Conservation (phyloP, 2,888 invertebrate species). For the Adelognathus sp. region DNA sequence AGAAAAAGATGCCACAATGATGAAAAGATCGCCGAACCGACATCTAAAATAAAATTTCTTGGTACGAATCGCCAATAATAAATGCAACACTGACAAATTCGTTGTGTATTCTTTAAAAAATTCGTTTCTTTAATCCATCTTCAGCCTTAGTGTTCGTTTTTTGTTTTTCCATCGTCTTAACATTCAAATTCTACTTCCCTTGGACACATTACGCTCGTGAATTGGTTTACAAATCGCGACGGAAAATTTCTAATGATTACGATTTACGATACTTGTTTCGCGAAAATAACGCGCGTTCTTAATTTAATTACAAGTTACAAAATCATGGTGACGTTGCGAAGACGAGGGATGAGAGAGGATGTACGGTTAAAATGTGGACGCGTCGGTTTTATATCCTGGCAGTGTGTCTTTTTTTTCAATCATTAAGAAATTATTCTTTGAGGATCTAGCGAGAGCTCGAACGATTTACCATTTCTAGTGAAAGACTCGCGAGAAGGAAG, state of each 20-base stretch:
- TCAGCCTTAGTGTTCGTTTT: conserved; percentile 45
- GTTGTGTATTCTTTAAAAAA: conserved; percentile 50
- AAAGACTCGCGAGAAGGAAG: not conserved
- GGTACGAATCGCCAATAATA: conserved; percentile 29
- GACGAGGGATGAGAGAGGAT: conserved; percentile 21
- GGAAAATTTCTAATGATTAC: conserved; percentile 31
- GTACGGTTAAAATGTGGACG: conserved; percentile 16
- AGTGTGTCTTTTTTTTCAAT: conserved; percentile 37
- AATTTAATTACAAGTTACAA: conserved; percentile 29
- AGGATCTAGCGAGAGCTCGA: conserved; percentile 7
- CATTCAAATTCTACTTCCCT: conserved; percentile 43
- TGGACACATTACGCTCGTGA: conserved; percentile 34
- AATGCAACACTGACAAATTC: conserved; percentile 26
- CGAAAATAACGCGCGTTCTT: conserved; percentile 8
- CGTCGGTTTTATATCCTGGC: conserved; percentile 30
- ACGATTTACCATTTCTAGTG: not conserved
- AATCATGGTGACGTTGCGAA: conserved; percentile 6
- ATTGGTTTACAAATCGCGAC: conserved; percentile 14
- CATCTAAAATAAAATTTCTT: not conserved
- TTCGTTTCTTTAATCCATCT: conserved; percentile 56
- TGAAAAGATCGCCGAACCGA: not conserved
- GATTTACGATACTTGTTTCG: conserved; percentile 23
- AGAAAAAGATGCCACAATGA: not conserved
- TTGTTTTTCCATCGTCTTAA: conserved; percentile 47
- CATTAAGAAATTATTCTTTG: no score